Evolutionary conservation across 2,888 invertebrate species (phyloP).

Genomic region (Elaeidobius kamerunicus): DNA sequence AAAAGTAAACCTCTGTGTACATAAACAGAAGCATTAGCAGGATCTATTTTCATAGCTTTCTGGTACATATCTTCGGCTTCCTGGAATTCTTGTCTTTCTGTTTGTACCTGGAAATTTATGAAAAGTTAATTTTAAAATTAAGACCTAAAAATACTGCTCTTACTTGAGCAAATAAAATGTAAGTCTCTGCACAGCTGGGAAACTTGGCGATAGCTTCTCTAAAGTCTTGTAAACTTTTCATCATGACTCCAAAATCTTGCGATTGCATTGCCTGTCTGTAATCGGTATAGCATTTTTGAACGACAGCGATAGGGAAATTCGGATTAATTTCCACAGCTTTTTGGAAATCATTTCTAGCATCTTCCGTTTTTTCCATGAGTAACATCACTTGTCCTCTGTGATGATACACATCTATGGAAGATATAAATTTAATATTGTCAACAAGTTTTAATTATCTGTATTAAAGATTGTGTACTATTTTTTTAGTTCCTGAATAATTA

Average conservation of each 20-base stretch:
- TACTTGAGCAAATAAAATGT: conserved; percentile 81
- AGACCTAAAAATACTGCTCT: too few species aligned
- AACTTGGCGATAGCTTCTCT: conserved; percentile 73
- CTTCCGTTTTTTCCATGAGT: conserved; percentile 74
- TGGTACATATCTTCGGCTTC: conserved; percentile 80
- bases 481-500: too few species aligned
- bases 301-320: conserved; percentile 78
- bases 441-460: too few species aligned
- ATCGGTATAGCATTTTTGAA: conserved; percentile 89
- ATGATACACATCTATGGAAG: conserved; percentile 84
- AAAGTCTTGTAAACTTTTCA: conserved; percentile 69
- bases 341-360: conserved; percentile 79
- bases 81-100: conserved; percentile 79
- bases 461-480: too few species aligned
- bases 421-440: too few species aligned
- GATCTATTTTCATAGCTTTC: conserved; percentile 77
- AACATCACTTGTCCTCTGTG: conserved; percentile 88
- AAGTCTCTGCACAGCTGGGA: conserved; percentile 82
- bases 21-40: conserved; percentile 78
- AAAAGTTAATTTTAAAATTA: too few species aligned
- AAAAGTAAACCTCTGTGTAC: conserved; percentile 84
- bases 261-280: conserved; percentile 55
- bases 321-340: conserved; percentile 80
- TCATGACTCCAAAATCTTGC: conserved; percentile 55
- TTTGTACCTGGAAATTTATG: conserved; percentile 67